Evolutionary conservation across 2,888 invertebrate genomes (phyloP).

Genomic region (Noctua fimbriata): DNA sequence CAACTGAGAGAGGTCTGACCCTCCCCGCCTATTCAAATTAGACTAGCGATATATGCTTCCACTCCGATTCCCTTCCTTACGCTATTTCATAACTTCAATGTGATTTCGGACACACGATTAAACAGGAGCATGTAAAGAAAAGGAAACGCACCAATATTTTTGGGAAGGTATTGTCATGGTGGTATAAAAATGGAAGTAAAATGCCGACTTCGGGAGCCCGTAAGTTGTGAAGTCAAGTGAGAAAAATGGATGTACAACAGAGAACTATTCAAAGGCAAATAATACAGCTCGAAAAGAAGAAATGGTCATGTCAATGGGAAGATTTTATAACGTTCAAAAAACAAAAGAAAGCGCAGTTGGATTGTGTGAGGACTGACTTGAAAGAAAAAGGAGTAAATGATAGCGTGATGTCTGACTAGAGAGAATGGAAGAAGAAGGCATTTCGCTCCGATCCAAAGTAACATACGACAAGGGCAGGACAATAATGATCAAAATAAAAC

Average conservation of each 20-base stretch:
- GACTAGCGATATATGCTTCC: conserved; percentile 74
- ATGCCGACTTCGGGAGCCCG: conserved; percentile 17
- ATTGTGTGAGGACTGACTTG: background rate
- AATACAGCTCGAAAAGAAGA: background rate
- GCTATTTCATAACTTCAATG: conserved; percentile 75
- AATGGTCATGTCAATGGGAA: background rate
- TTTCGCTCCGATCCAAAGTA: no score
- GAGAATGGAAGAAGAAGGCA: background rate
- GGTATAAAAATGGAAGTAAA: conserved; percentile 23
- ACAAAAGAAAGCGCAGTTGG: background rate
- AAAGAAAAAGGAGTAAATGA: background rate
- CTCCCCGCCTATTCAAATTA: conserved; percentile 82
- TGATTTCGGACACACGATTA: conserved; percentile 79
- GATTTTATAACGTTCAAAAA: background rate
- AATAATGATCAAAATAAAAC: no score
- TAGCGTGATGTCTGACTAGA: background rate
- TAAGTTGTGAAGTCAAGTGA: conserved; percentile 30
- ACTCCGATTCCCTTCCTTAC: conserved; percentile 67
- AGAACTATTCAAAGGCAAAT: background rate
- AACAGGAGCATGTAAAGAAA: conserved; percentile 69
- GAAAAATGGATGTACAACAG: conserved; percentile 9
- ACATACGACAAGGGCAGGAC: background rate
- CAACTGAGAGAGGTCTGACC: conserved; percentile 74
- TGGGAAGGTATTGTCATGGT: conserved; percentile 45
- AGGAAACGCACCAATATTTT: conserved; percentile 53